Evolutionary conservation across 2,797 vertebrate species (phyloP).

Genomic region (Urophycis tenuis): DNA sequence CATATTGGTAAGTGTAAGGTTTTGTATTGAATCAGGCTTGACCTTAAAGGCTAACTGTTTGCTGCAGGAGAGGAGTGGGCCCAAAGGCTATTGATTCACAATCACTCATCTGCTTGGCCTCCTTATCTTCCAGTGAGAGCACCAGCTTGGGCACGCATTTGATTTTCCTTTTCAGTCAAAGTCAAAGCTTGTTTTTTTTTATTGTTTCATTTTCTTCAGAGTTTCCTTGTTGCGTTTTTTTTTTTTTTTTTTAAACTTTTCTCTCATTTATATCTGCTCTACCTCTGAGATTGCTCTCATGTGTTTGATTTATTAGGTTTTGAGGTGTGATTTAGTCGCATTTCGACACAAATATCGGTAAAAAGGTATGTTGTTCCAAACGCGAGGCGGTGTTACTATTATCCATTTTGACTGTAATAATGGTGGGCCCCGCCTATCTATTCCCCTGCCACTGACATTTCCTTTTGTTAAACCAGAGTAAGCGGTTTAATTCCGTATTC

Average conservation of each 20-base stretch:
- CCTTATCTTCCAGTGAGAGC: constrained; percentile 39
- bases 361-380: neutral
- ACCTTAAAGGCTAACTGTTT: constrained; percentile 49
- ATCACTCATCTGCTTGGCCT: constrained; percentile 50
- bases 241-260: neutral
- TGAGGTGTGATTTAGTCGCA: neutral
- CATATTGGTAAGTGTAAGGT: constrained; percentile 53
- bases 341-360: constrained; percentile 3
- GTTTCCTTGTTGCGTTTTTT: neutral
- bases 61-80: constrained; percentile 33
- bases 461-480: constrained; percentile 19
- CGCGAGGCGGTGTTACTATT: constrained; percentile 11
- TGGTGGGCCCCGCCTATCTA: neutral
- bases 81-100: constrained; percentile 46
- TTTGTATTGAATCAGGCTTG: constrained; percentile 38
- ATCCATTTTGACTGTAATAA: constrained; percentile 3
- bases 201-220: neutral
- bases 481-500: constrained; percentile 25
- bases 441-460: constrained; percentile 18
- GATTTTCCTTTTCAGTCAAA: constrained; percentile 23
- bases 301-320: constrained; percentile 1
- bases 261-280: constrained; percentile 17
- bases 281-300: constrained; percentile 12
- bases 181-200: neutral
- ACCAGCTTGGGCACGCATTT: constrained; percentile 42